Evolutionary conservation across 2,113 vertebrate genomes (phyloP).

Genomic region (Halichoeres trimaculatus): DNA sequence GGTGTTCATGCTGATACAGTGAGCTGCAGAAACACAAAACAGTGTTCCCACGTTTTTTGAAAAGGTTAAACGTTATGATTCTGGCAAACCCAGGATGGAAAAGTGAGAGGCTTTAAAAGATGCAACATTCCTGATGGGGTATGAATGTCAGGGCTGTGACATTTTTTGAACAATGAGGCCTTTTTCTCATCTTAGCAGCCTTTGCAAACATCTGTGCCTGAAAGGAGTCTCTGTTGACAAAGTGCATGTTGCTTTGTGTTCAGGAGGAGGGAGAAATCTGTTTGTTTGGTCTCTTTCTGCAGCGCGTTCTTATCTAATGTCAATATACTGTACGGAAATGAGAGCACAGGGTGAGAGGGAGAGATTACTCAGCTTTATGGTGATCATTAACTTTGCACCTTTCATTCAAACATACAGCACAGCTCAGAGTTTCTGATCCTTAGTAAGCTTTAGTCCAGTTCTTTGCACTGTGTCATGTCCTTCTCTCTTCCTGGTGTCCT

Average conservation of each 20-base stretch:
- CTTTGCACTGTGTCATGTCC: too few species aligned
- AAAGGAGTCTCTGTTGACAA: conserved; percentile 68
- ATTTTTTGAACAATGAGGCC: conserved; percentile 75
- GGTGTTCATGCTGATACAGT: conserved; percentile 85
- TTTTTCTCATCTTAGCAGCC: conserved; percentile 58
- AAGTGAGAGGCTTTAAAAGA: conserved; percentile 51
- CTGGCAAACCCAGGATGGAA: conserved; percentile 46
- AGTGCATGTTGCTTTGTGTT: conserved; percentile 46
- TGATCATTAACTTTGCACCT: too few species aligned
- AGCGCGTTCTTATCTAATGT: background rate
- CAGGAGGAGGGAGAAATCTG: conserved; percentile 24
- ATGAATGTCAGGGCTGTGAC: conserved; percentile 74
- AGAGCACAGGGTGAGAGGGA: background rate
- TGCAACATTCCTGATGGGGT: conserved; percentile 63
- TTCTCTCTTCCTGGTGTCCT: too few species aligned
- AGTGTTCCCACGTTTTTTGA: background rate
- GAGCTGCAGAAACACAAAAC: conserved; percentile 75
- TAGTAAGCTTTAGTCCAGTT: too few species aligned
- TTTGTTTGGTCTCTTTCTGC: conserved; percentile 12
- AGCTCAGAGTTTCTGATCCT: too few species aligned
- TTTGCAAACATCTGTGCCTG: conserved; percentile 56
- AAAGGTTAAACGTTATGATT: conserved; percentile 50
- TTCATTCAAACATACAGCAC: too few species aligned
- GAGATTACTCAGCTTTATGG: background rate
- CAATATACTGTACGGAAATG: conserved; percentile 1